A percentile compares a stretch with the other conserved stretches of the same genome.
Conservation (phyloP, 2,113 vertebrate genomes). For the Actenoides lindsayi region DNA sequence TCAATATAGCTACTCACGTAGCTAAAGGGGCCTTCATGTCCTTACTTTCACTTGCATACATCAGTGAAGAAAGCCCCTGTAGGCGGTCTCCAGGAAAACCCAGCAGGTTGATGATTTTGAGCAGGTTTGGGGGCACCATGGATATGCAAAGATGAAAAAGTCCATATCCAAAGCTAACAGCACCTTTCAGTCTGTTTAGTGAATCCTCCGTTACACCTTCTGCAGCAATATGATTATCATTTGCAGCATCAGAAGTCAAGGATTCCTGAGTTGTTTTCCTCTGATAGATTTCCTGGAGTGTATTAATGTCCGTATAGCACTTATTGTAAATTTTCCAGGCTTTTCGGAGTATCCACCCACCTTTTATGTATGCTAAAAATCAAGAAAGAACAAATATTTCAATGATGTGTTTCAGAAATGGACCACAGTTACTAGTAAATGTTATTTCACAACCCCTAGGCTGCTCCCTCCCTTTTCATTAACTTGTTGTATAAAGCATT, state of each 20-base stretch:
- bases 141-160: slow-evolving; percentile 99
- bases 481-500: neutral
- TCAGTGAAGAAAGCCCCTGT: slow-evolving; percentile 94
- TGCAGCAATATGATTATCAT: slow-evolving; percentile 88
- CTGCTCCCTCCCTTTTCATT: neutral
- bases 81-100: slow-evolving; percentile 98
- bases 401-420: neutral
- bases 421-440: neutral
- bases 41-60: slow-evolving; percentile 98
- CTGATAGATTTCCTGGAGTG: slow-evolving; percentile 90
- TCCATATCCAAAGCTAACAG: slow-evolving; percentile 98
- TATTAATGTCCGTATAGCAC: slow-evolving; percentile 95
- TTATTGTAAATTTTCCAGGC: slow-evolving; percentile 99
- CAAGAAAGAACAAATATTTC: neutral
- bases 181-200: slow-evolving; percentile 96
- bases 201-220: slow-evolving; percentile 89
- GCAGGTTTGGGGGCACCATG: slow-evolving; percentile 99
- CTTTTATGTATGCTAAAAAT: slow-evolving; percentile 93
- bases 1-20: slow-evolving; percentile 95
- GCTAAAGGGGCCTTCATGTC: slow-evolving; percentile 99
- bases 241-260: slow-evolving; percentile 86
- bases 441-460: neutral
- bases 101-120: slow-evolving; percentile 99
- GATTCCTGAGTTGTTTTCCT: slow-evolving; percentile 83
- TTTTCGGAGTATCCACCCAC: slow-evolving; percentile 98